A percentile compares a stretch with the other conserved stretches of the same genome.
phyloP scores from a whole-genome alignment of 2,888 invertebrate genomes.

The Leucophenga montana region DNA sequence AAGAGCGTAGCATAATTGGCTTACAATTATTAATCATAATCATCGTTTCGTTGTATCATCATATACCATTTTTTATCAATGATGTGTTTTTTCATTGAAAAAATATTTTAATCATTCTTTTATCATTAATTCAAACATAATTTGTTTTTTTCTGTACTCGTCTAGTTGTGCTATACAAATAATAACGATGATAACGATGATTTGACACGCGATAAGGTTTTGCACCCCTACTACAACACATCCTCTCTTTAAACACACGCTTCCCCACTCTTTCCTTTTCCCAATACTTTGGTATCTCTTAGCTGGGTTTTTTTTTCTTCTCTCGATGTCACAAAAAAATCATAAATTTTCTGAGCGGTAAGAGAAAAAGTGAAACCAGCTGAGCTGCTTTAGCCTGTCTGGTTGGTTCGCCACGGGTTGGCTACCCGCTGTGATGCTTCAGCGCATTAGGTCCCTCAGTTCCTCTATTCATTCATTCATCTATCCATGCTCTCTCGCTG shows the following conservation, averaged over 20 bases:
- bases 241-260: background rate
- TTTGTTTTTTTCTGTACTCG: background rate
- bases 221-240: slow-evolving; percentile 32
- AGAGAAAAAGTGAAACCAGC: slow-evolving; percentile 16
- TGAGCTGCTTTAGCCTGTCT: slow-evolving; percentile 3
- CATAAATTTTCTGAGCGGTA: slow-evolving; percentile 13
- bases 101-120: slow-evolving; percentile 64
- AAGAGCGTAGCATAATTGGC: slow-evolving; percentile 57
- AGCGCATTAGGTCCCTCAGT: slow-evolving; percentile 26
- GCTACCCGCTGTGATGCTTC: slow-evolving; percentile 43
- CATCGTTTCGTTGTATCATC: slow-evolving; percentile 32
- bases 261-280: background rate
- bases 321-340: slow-evolving; percentile 8
- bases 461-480: slow-evolving; percentile 19
- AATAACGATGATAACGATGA: slow-evolving; percentile 61
- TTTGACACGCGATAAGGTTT: slow-evolving; percentile 67
- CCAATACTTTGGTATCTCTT: background rate
- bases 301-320: background rate
- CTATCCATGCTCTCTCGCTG: slow-evolving; percentile 36
- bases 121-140: slow-evolving; percentile 61
- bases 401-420: slow-evolving; percentile 17
- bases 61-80: slow-evolving; percentile 8
- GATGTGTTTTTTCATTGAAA: background rate
- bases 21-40: slow-evolving; percentile 62
- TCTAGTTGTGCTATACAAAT: slow-evolving; percentile 40